Conservation (phyloP, 2,797 vertebrate species). For the Catostomus latipinnis region DNA sequence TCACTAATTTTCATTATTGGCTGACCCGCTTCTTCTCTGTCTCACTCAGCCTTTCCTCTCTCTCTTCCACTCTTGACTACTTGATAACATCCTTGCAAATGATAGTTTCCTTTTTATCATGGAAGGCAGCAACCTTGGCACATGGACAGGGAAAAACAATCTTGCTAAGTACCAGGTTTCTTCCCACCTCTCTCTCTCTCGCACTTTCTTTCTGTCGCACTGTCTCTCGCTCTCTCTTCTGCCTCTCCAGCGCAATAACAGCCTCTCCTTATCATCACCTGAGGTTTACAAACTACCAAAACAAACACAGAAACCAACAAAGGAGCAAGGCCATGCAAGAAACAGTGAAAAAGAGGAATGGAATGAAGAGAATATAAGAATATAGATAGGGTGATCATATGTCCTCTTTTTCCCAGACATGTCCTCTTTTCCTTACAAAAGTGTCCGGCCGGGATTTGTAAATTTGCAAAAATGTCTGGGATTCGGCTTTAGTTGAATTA, state of each 20-base stretch:
- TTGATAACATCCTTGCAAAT: conserved; percentile 50
- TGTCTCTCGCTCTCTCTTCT: conserved; percentile 56
- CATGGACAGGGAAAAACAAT: conserved; percentile 76
- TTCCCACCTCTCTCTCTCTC: conserved; percentile 27
- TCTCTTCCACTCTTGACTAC: conserved; percentile 37
- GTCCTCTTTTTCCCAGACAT: too few species aligned
- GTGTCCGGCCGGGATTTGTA: too few species aligned
- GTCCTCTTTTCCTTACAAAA: too few species aligned
- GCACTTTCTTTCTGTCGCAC: conserved; percentile 50
- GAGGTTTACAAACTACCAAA: conserved; percentile 46
- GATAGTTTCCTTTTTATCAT: conserved; percentile 59
- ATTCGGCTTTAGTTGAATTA: too few species aligned
- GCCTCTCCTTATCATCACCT: conserved; percentile 53
- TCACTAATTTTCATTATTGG: conserved; percentile 33
- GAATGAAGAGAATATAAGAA: neutral
- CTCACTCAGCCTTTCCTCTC: conserved; percentile 67
- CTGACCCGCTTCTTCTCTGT: conserved; percentile 53
- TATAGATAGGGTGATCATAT: neutral
- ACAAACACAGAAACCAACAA: conserved; percentile 48
- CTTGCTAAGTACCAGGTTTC: conserved; percentile 72
- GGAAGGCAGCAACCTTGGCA: conserved; percentile 53
- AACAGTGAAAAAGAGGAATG: neutral
- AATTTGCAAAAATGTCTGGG: too few species aligned
- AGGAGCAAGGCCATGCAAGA: conserved; percentile 4
- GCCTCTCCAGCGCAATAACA: conserved; percentile 57